phyloP scores from a whole-genome alignment of 1,140 invertebrate genomes.

The Metaphire vulgaris region DNA sequence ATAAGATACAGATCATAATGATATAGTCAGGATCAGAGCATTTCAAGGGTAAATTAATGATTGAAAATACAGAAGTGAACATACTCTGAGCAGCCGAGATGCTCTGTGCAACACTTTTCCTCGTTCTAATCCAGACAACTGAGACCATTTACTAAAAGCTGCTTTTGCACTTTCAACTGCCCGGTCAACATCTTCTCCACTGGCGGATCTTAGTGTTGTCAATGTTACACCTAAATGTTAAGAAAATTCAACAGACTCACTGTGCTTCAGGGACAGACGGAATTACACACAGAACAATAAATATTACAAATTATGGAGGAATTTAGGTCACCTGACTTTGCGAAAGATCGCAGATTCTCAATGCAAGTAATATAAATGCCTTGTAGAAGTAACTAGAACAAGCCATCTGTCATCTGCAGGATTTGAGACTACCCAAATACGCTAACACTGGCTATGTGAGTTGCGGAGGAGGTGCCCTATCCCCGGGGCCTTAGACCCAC shows the following conservation, averaged over 20 bases:
- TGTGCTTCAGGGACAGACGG: no score
- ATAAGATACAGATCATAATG: no score
- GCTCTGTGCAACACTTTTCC: conserved; percentile 44
- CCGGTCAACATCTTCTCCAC: conserved; percentile 39
- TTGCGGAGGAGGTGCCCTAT: neutral
- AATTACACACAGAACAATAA: no score
- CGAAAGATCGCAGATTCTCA: no score
- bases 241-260: neutral
- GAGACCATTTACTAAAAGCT: conserved; percentile 41
- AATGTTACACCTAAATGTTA: conserved; percentile 9
- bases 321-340: no score
- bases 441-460: neutral
- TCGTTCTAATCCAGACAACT: conserved; percentile 44
- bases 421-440: neutral
- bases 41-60: no score
- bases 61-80: no score
- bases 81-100: conserved; percentile 44
- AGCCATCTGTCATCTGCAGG: neutral
- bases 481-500: neutral
- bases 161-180: conserved; percentile 38
- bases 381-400: neutral
- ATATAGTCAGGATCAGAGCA: no score
- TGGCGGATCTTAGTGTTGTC: conserved; percentile 24
- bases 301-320: no score
- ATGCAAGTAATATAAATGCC: no score